A percentile compares a stretch with the other conserved stretches of the same genome.
Evolutionary conservation across 2,888 invertebrate species (phyloP).

Genomic region (Cheilosia vulpina): DNA sequence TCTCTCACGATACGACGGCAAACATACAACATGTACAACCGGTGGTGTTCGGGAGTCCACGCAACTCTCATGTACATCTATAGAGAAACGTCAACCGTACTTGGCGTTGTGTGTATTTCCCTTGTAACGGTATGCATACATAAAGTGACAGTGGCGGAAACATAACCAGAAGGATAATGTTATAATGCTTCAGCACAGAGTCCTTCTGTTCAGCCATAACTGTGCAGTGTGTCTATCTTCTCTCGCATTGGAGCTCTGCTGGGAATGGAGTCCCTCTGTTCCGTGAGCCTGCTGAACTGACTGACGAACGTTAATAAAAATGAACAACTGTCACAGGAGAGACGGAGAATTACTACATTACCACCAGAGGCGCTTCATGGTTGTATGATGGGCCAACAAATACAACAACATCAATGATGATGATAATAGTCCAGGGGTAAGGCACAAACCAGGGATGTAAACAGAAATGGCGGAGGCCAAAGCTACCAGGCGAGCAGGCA

Average conservation of each 20-base stretch:
- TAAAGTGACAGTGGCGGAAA: constrained; percentile 81
- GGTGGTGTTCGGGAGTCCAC: constrained; percentile 47
- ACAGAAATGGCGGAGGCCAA: constrained; percentile 70
- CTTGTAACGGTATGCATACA: constrained; percentile 73
- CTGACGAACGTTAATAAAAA: constrained; percentile 70
- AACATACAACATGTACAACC: constrained; percentile 26
- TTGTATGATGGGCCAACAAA: constrained; percentile 8
- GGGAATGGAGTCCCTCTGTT: no score
- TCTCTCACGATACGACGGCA: constrained; percentile 49
- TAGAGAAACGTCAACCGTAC: constrained; percentile 37
- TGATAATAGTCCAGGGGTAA: background rate
- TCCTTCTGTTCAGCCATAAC: constrained; percentile 74
- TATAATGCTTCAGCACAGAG: constrained; percentile 81
- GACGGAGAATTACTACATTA: constrained; percentile 57
- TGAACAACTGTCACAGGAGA: constrained; percentile 60
- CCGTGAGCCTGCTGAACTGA: constrained; percentile 28
- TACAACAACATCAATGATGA: constrained; percentile 10
- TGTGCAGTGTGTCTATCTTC: background rate
- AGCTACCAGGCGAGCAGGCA: constrained; percentile 69
- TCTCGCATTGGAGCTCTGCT: constrained; percentile 3
- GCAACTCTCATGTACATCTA: constrained; percentile 18
- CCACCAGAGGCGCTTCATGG: constrained; percentile 35
- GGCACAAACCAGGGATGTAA: constrained; percentile 50
- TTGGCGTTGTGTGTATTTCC: constrained; percentile 57
- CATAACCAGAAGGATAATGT: constrained; percentile 83